phyloP scores from a whole-genome alignment of 2,888 invertebrate genomes.

The Lasioglossum malachurum region DNA sequence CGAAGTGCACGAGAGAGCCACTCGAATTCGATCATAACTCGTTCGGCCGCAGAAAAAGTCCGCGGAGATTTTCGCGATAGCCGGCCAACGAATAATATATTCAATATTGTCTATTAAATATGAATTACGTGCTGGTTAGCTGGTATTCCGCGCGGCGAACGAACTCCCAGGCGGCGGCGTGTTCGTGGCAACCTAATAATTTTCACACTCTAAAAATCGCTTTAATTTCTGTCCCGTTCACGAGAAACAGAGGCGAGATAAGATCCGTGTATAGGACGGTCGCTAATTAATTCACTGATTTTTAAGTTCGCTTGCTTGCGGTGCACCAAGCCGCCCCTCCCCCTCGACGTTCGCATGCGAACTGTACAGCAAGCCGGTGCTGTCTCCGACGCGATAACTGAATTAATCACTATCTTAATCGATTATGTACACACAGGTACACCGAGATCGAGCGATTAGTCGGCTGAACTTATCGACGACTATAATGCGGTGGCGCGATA shows the following conservation, averaged over 20 bases:
- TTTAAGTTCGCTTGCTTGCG: neutral
- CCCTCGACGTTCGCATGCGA: neutral
- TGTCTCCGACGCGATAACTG: constrained; percentile 44
- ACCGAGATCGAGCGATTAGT: constrained; percentile 44
- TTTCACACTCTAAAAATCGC: constrained; percentile 4
- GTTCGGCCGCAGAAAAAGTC: neutral
- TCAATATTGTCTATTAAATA: neutral
- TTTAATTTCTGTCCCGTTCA: constrained; percentile 10
- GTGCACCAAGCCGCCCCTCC: neutral
- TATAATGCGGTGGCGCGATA: constrained; percentile 53
- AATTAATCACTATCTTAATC: constrained; percentile 64
- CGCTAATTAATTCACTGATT: constrained; percentile 36
- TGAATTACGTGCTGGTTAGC: neutral
- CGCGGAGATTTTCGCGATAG: neutral
- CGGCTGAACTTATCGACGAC: constrained; percentile 47
- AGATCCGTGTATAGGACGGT: constrained; percentile 15
- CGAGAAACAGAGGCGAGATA: constrained; percentile 6
- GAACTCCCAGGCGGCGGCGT: neutral
- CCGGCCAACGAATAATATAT: neutral
- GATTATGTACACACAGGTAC: constrained; percentile 36
- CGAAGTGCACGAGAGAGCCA: neutral
- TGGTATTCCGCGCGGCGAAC: neutral
- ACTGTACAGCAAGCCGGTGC: neutral
- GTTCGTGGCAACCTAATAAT: constrained; percentile 10
- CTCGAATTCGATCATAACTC: neutral